Percentiles rank a stretch among this genome's conserved stretches.
These are phyloP conservation scores for Idaea biselata DNA, from an alignment of 2,888 invertebrate genomes.

Conservation along the genomic window DNA sequence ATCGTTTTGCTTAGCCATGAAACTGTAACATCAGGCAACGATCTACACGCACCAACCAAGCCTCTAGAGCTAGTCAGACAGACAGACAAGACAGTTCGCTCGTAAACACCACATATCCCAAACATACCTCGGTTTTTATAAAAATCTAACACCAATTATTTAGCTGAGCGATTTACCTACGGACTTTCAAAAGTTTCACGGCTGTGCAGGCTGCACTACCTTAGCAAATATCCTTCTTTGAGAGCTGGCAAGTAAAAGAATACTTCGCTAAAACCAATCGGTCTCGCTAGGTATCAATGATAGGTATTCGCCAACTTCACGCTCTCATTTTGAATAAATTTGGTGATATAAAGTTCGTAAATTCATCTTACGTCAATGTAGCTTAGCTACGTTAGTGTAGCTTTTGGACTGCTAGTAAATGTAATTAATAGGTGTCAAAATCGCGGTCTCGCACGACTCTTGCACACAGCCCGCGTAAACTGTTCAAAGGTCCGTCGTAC, in stretches of 20 bases:
- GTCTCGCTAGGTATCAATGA: not conserved
- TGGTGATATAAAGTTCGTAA: not conserved
- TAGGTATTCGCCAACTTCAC: not conserved
- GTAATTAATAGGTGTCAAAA: not conserved
- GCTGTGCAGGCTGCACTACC: conserved; percentile 4
- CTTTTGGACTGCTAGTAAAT: not conserved
- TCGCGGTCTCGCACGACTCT: not conserved
- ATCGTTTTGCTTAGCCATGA: not conserved
- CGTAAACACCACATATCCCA: conserved; percentile 74
- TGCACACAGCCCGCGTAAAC: not conserved
- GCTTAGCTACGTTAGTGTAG: too few species aligned
- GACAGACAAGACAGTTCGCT: conserved; percentile 29
- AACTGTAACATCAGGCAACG: not conserved
- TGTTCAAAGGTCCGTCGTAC: not conserved
- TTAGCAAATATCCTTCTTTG: conserved; percentile 4
- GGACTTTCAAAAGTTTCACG: conserved; percentile 41
- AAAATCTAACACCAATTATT: conserved; percentile 68
- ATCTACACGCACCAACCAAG: conserved; percentile 24
- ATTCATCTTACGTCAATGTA: not conserved
- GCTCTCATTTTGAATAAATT: not conserved
- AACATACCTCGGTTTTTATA: conserved; percentile 64
- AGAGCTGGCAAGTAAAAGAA: not conserved
- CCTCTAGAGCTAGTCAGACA: conserved; percentile 38
- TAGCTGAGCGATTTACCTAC: conserved; percentile 42
- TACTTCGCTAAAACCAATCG: too few species aligned